Evolutionary conservation across 2,888 invertebrate genomes (phyloP), one percentile per base, ranked within the genome.

Genomic region (Drosophila antonietae): DNA sequence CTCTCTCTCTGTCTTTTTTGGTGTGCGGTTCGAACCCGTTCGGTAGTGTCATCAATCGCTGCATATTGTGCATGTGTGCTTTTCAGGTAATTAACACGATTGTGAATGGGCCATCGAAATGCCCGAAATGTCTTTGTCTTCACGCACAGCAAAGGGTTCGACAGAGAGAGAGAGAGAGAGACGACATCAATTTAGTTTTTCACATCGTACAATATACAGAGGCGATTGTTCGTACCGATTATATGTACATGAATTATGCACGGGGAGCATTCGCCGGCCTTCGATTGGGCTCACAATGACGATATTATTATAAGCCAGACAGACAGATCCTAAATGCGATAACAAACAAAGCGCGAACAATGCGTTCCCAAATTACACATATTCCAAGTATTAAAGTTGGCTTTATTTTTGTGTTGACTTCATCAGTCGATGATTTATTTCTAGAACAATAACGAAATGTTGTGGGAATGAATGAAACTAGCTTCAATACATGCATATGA

Each of bases 71-170:
- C 60, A 52, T 41, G 41, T 66, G 66, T 63, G 59, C 18, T n/a
- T 55, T 63, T 41, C 52, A 53, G 63, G 71, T 75, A 75, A 75
- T 75, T 76, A 76, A 53, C 77, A 68, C 52, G 44, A 44, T n/a
- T 66, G 66, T 41, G 39, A 58, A 53, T 28, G 41, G 23, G 39
- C 18, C 47, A 47, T 47, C 28, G 47, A 28, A 47, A 15, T 47
- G 51, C 52, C 52, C 35, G 35, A 52, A 66, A 73, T 55, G 61
- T 51, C 73, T 68, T 62, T 73, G 68, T 68, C 41, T 49, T 37
- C 23, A 20, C 15, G 39, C n/a, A 33, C 43, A 2, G 28, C 20
- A 57, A 55, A 23, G 41, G 41, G 7, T 55, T n/a, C 28, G 15
- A 35, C 1, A 5, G 28, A 28, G 28, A 28, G 28, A 28, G 28